A percentile compares a stretch with the other conserved stretches of the same genome.
These are phyloP conservation scores for Lasaia peninsularis DNA, from an alignment of 1,140 invertebrate species.

Conservation along the genomic window DNA sequence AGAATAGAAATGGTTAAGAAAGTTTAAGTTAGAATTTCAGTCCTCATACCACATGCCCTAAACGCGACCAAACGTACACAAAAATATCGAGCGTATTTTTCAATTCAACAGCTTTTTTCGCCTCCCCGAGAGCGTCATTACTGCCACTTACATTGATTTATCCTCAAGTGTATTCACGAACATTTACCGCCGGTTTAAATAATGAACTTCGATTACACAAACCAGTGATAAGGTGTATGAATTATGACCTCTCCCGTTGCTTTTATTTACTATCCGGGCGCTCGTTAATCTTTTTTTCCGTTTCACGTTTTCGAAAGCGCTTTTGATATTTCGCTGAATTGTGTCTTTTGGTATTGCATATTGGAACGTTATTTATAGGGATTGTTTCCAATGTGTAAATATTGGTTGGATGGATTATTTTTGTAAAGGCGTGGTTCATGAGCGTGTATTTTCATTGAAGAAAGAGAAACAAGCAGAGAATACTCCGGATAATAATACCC, in stretches of 20 bases:
- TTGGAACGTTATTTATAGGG: background rate
- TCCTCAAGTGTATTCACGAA: conserved; percentile 14
- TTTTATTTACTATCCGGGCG: conserved; percentile 18
- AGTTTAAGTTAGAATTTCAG: no score
- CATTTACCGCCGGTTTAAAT: conserved; percentile 20
- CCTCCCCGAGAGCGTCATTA: conserved; percentile 10
- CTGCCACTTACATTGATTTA: conserved; percentile 14
- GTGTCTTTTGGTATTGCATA: background rate
- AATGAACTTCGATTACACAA: conserved; percentile 15
- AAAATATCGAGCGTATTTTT: background rate
- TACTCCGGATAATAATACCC: no score
- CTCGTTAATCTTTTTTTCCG: conserved; percentile 17
- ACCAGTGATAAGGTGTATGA: conserved; percentile 16
- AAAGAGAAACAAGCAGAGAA: no score
- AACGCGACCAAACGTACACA: background rate
- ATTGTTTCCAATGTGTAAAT: no score
- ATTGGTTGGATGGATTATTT: no score
- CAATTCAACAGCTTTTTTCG: conserved; percentile 7
- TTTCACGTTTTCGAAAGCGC: conserved; percentile 9
- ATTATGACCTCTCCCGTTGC: conserved; percentile 11
- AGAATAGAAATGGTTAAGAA: no score
- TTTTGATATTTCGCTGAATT: conserved; percentile 11
- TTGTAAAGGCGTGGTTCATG: no score
- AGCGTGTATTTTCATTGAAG: no score
- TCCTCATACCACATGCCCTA: background rate